Evolutionary conservation across 2,797 vertebrate species (phyloP).

Genomic region (Urophycis tenuis): DNA sequence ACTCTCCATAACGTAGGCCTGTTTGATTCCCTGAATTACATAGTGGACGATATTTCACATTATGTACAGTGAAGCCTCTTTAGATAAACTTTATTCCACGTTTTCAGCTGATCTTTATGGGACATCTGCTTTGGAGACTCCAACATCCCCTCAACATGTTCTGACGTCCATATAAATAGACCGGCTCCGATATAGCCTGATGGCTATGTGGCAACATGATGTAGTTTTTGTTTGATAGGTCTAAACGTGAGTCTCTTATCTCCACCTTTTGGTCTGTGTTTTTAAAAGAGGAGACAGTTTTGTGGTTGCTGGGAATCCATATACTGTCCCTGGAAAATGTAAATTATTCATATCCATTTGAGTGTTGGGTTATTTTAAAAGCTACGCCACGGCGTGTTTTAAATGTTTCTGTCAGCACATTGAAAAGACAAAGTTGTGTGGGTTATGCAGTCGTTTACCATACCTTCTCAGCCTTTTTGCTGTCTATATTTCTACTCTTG

Average conservation of each 20-base stretch:
- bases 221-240: background rate
- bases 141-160: background rate
- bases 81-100: background rate
- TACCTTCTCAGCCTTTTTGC: conserved; percentile 35
- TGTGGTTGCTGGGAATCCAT: background rate
- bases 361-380: conserved; percentile 2
- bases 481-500: conserved; percentile 21
- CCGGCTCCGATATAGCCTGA: background rate
- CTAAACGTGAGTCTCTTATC: background rate
- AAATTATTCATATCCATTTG: conserved; percentile 2
- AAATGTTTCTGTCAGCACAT: background rate
- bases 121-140: background rate
- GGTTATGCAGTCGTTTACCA: conserved; percentile 7
- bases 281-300: background rate
- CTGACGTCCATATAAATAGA: background rate
- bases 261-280: background rate
- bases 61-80: too few relatives aligned
- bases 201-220: background rate
- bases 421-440: background rate
- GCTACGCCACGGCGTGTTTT: background rate
- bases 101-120: background rate
- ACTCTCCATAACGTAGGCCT: too few relatives aligned
- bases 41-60: too few relatives aligned
- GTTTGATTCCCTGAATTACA: too few relatives aligned
- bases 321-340: background rate